Evolutionary conservation across 2,888 invertebrate species (phyloP), one percentile per base, ranked within the genome.

Genomic region (Yponomeuta sedellus): DNA sequence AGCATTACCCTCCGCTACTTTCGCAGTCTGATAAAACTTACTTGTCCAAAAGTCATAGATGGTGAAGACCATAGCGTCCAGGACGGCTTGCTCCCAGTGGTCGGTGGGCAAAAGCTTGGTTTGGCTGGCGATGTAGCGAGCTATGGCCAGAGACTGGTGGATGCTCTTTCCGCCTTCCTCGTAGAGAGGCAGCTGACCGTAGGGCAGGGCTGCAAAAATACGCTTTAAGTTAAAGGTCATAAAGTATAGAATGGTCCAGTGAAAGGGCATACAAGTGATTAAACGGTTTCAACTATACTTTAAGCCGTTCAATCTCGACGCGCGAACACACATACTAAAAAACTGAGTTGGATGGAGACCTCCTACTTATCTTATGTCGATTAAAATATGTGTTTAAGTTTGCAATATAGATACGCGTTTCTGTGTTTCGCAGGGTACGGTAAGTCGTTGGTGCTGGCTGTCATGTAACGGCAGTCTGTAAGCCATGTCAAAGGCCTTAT

Each of bases 121-220:
- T 71, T 88, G 85, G 66, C 81, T 83, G 2, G 91, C 92, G 1
- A 93, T 72, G 71, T 91, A 92, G 65, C 93, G 92, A 52, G 87
- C 85, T 64, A 93, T 93, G 40, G 93, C 91, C 22, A 88, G 64
- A 0, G 87, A 86, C 71, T 88, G 88, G 70, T 82, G 77, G 2
- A 88, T 73, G 0, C 70, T 70, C 10, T 74, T 75, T 58, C 73
- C 75, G 1, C 77, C 81, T 64, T 86, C 88, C 70, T 85, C 82
- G 63, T 85, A 84, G 0, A 87, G 57, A 1, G 88, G 88, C n/a
- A 87, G 40, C 67, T 86, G 83, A 12, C 86, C 85, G 58, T 72
- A 85, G 19, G 85, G 83, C 10, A 83, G 76, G 22, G 73, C 86
- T 87, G 73, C 69, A 44, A 65, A 57, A 39, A 65, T 34, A 16